These are phyloP conservation scores for Siniperca undulata DNA, from an alignment of 2,797 vertebrate species.

Conservation along the genomic window DNA sequence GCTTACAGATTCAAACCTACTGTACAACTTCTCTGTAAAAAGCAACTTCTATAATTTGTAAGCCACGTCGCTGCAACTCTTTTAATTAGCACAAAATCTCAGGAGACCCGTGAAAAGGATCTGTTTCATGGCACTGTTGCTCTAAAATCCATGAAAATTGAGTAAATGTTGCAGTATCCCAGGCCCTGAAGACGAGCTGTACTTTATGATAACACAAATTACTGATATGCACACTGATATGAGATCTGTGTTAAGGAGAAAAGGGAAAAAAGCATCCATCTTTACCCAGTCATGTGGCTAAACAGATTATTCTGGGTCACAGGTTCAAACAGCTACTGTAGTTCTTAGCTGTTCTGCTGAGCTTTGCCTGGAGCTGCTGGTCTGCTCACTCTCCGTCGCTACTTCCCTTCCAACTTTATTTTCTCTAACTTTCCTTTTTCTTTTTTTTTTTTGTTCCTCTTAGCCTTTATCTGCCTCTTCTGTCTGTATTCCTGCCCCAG, in stretches of 20 bases:
- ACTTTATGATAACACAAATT: slow-evolving; percentile 43
- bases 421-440: neutral
- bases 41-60: neutral
- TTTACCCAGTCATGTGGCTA: slow-evolving; percentile 44
- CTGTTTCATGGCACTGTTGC: slow-evolving; percentile 17
- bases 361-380: slow-evolving; percentile 46
- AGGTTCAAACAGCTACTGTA: slow-evolving; percentile 55
- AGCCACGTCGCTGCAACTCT: neutral
- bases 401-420: neutral
- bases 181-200: slow-evolving; percentile 37
- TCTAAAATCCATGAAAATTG: slow-evolving; percentile 50
- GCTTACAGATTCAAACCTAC: neutral
- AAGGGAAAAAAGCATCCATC: slow-evolving; percentile 4
- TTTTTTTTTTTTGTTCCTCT: slow-evolving; percentile 4
- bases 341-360: slow-evolving; percentile 36
- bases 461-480: slow-evolving; percentile 17
- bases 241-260: slow-evolving; percentile 40
- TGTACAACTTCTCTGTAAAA: neutral
- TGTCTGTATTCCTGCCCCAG: slow-evolving; percentile 24
- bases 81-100: slow-evolving; percentile 21
- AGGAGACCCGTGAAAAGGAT: slow-evolving; percentile 8
- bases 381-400: neutral
- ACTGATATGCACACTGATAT: slow-evolving; percentile 51
- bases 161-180: slow-evolving; percentile 29
- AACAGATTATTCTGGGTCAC: slow-evolving; percentile 67